These are phyloP conservation scores for Julus scandinavius DNA, from an alignment of 2,888 invertebrate genomes.

Conservation along the genomic window DNA sequence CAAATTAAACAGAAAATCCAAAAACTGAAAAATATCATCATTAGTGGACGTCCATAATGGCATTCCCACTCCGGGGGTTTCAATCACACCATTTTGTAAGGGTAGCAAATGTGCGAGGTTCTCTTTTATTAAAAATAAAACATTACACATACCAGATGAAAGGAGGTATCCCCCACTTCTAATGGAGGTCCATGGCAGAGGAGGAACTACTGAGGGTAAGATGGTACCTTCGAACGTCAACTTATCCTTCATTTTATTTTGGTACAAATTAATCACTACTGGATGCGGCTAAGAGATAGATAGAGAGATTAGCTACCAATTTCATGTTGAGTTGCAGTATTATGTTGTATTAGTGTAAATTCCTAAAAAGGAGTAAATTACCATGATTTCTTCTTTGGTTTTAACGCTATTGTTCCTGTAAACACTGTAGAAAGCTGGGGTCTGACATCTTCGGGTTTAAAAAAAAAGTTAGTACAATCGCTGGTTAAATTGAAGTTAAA, in stretches of 20 bases:
- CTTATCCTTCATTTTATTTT: conserved; percentile 74
- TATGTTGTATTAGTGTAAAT: too few relatives aligned
- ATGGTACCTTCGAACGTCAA: conserved; percentile 77
- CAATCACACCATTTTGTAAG: too few relatives aligned
- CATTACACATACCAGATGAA: conserved; percentile 49
- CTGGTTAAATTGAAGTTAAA: too few relatives aligned
- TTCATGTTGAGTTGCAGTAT: too few relatives aligned
- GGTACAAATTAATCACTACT: conserved; percentile 75
- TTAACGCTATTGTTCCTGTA: conserved; percentile 54
- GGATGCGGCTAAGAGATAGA: conserved; percentile 93
- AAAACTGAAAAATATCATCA: too few relatives aligned
- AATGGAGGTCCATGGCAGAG: conserved; percentile 82
- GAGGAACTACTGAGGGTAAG: conserved; percentile 86
- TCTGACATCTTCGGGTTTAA: neutral
- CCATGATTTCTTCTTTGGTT: conserved; percentile 55
- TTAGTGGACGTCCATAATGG: too few relatives aligned
- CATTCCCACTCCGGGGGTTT: too few relatives aligned
- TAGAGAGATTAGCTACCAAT: too few relatives aligned
- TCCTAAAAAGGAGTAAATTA: neutral
- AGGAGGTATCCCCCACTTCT: conserved; percentile 81
- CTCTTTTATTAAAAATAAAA: too few relatives aligned
- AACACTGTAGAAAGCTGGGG: conserved; percentile 54
- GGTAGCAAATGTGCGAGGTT: too few relatives aligned
- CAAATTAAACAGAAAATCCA: too few relatives aligned
- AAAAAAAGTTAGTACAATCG: too few relatives aligned